Evolutionary conservation across 2,113 vertebrate genomes (phyloP).

Genomic region (Pedionomus torquatus): DNA sequence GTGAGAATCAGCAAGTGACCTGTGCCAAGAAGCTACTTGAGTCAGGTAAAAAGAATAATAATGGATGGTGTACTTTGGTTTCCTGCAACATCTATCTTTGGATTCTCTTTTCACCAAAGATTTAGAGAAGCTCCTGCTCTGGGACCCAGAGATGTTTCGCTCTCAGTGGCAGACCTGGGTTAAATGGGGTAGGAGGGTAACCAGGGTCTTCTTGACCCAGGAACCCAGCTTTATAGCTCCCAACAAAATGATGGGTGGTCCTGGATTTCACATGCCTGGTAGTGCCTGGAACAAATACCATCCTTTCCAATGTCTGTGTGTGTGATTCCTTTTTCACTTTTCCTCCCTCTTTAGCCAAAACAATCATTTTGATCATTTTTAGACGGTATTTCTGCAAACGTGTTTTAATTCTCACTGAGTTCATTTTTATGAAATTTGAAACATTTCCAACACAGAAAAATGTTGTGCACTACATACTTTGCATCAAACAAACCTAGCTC

Average conservation of each 20-base stretch:
- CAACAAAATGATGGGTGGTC: not conserved
- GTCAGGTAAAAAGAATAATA: constrained; percentile 77
- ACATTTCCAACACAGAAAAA: not conserved
- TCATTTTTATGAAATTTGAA: not conserved
- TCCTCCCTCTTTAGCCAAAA: not conserved
- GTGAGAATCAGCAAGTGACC: constrained; percentile 78
- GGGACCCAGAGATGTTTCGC: not conserved
- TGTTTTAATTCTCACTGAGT: not conserved
- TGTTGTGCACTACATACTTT: not conserved
- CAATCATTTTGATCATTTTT: not conserved
- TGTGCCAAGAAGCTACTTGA: constrained; percentile 84
- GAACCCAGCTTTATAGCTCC: not conserved
- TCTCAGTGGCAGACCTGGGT: not conserved
- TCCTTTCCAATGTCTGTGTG: not conserved
- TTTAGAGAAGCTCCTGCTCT: not conserved
- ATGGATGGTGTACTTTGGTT: rapidly evolving
- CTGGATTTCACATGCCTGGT: not conserved
- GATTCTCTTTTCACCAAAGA: not conserved
- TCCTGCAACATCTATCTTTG: not conserved
- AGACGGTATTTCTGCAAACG: not conserved
- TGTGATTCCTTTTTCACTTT: not conserved
- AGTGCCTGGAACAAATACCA: not conserved
- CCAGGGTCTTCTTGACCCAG: not conserved
- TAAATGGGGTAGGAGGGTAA: not conserved
- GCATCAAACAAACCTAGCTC: not conserved